Conservation (phyloP, 2,888 invertebrate species). For the Panopea generosa region DNA sequence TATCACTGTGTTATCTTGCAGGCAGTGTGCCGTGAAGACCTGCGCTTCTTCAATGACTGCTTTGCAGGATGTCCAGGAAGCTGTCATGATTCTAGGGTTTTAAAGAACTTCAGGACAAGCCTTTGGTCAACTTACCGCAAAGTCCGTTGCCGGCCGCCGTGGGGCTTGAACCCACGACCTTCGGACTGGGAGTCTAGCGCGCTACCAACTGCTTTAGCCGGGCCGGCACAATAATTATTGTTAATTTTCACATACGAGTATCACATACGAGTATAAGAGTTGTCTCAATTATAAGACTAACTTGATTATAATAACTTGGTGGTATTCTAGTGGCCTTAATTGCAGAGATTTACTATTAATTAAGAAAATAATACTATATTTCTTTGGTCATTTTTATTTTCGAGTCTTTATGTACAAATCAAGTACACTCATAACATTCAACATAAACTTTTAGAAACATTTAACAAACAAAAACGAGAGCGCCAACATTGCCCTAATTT, state of each 20-base stretch:
- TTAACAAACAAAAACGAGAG: constrained; percentile 1
- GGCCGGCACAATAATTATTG: too few species aligned
- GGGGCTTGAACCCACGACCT: too few species aligned
- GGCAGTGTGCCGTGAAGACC: constrained; percentile 30
- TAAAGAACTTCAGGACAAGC: constrained; percentile 29
- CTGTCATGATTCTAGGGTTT: constrained; percentile 50
- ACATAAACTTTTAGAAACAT: too few species aligned
- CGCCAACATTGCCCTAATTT: constrained; percentile 1
- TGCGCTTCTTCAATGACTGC: constrained; percentile 33
- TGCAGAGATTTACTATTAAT: too few species aligned
- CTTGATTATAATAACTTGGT: not conserved
- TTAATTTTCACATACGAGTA: too few species aligned
- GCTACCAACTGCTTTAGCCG: too few species aligned
- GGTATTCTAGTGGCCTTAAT: constrained; percentile 1
- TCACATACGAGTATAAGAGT: too few species aligned
- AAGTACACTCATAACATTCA: constrained; percentile 3
- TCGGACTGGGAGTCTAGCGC: constrained; percentile 3
- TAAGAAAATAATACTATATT: constrained; percentile 3
- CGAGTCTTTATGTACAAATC: constrained; percentile 1
- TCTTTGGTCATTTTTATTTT: constrained; percentile 2
- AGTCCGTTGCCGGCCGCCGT: too few species aligned
- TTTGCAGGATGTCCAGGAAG: constrained; percentile 51
- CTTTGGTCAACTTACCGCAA: too few species aligned
- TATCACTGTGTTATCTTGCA: constrained; percentile 48
- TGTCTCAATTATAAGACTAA: constrained; percentile 3